A percentile compares a stretch with the other conserved stretches of the same genome.
Evolutionary conservation across 2,113 vertebrate genomes (phyloP).

Genomic region (Nesoenas mayeri): DNA sequence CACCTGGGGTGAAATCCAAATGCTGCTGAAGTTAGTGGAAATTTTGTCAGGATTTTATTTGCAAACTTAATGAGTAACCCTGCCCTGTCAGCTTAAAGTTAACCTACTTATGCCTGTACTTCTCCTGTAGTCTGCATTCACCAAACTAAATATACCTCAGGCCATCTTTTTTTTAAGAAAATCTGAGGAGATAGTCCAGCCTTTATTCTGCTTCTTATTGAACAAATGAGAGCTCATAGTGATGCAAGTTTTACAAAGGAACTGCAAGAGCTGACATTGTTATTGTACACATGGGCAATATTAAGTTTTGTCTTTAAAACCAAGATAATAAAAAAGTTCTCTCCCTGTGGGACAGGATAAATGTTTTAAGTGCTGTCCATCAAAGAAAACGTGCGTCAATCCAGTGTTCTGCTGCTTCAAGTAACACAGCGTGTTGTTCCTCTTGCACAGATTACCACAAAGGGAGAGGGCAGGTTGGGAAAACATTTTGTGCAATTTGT

Average conservation of each 20-base stretch:
- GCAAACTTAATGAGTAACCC: neutral
- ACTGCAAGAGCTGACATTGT: neutral
- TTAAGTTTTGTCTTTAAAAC: neutral
- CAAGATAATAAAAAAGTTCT: neutral
- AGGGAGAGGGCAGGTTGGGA: neutral
- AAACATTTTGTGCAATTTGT: neutral
- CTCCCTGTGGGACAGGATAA: neutral
- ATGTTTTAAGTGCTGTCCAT: neutral
- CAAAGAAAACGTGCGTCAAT: neutral
- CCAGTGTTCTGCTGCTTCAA: neutral
- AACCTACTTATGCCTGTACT: neutral
- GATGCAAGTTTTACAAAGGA: neutral
- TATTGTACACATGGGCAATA: neutral
- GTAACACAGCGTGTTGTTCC: neutral
- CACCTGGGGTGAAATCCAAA: neutral
- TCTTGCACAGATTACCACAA: neutral
- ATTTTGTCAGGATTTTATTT: neutral
- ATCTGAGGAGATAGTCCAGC: neutral
- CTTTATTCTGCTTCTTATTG: neutral
- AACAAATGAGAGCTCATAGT: neutral
- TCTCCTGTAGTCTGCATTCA: neutral
- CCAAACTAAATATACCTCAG: constrained; percentile 5
- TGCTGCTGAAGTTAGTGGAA: neutral
- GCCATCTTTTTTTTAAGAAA: neutral
- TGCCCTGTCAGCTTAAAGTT: constrained; percentile 13